Base-by-base conservation (phyloP, 1,140 invertebrate genomes). In the Maniola jurtina region DNA sequence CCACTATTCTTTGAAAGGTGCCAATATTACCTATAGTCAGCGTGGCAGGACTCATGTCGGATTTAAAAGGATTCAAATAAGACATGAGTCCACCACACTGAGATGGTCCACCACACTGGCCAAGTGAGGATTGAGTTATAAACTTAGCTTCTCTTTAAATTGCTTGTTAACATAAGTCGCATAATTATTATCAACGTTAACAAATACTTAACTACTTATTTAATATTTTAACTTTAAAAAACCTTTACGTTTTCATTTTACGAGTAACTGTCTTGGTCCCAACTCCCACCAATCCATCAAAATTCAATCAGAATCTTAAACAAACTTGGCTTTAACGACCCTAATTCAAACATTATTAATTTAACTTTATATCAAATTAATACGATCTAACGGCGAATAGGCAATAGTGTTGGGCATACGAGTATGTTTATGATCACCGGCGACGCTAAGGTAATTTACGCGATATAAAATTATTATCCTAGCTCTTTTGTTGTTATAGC, bases 211-310 rank as follows among this genome's bases (percentile, higher is more conserved):
- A 9, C 7, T 3, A 1, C 38, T 1, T 38, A 38, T 3, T 1
- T 3, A 9, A 9, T 7, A 7, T 9, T 38, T 3, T 1, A 45
- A 45, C 5, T n/a, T 1, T 6, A 11, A 45, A 11, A 45, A 45
- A 1, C 1, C 9, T 45, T 5, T 5, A 2, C 42, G 1, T 11
- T 45, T 45, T 45, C 9, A 45, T 13, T 38, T 38, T 11, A 38
- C 38, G 38, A 38, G 2, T 6, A 1, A 8, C 42, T 6, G 8
- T 25, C 3, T 13, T 33, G 42, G 42, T 42, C 33, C 16, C 13
- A 57, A 58, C n/a, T 42, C 33, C 16, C 13, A 36, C 11, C n/a
- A 56, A 56, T 56, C 33, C 33, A 59, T 59, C 15, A 59, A 42
- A 45, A 45, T 59, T 15, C 40, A 59, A 59, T 45, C 42, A 45